Evolutionary conservation across 2,888 invertebrate species (phyloP), one percentile per base, ranked within the genome.

Genomic region (Saturnia japonica): DNA sequence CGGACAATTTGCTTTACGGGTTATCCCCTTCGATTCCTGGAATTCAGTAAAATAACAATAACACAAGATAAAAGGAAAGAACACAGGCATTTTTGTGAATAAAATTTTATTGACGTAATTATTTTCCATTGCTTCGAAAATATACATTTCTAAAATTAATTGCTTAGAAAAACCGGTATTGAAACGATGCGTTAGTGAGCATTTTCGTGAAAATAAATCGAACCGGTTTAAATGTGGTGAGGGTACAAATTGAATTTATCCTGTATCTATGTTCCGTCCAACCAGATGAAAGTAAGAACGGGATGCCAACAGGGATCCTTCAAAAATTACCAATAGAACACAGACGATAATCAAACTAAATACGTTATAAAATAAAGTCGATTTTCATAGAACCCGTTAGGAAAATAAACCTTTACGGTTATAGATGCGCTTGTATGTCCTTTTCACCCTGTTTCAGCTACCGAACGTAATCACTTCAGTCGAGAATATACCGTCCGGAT

Each of bases 201-300:
- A 82, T 80, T 77, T 77, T 78, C 78, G 75, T 76, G 75, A 79
- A 81, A 81, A 84, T 80, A 80, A 74, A 83, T 82, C 80, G 81
- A 85, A 84, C 74, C 70, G 71, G 74, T 75, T 75, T 74, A 75
- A 79, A 74, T 77, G 78, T 81, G 78, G 90, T 91, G 80, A 79
- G 80, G 78, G 88, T 80, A 84, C 84, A 90, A 91, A 93, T 93
- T 91, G 87, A 92, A 93, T 92, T 93, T 90, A 88, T 91, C 85
- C 90, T 88, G 90, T 90, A 88, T 91, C 88, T 88, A 78, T 85
- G 86, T 89, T 88, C 83, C 83, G 78, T 86, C 91, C 91, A 91
- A 91, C 90, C 91, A 90, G 90, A 88, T 80, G 85, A 86, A 84
- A 83, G 92, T 82, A 85, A 80, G 88, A 93, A 85, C 80, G 88